Percentiles rank a stretch among this genome's conserved stretches.
These are phyloP conservation scores for Phoxinus dragarum DNA, from an alignment of 2,797 vertebrate species.

Conservation along the genomic window DNA sequence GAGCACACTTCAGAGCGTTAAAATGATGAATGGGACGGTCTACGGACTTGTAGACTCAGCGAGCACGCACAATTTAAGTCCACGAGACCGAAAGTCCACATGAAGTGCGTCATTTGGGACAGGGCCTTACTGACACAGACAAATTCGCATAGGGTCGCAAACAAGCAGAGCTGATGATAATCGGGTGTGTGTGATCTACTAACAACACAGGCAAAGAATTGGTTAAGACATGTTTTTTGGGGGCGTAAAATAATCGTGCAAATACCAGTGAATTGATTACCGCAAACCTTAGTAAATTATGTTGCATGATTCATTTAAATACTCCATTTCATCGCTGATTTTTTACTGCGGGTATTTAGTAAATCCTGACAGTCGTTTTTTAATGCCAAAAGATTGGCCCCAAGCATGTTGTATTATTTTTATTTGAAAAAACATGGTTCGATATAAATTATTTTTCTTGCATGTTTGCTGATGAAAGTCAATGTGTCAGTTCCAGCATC, in stretches of 20 bases:
- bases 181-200: neutral
- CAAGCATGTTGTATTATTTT: neutral
- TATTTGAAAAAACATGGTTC: neutral
- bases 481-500: neutral
- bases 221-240: neutral
- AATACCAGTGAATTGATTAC: neutral
- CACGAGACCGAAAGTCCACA: no score
- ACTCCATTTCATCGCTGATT: neutral
- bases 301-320: neutral
- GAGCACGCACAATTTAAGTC: no score
- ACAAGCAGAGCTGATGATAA: neutral
- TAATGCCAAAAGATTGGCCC: neutral
- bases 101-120: no score
- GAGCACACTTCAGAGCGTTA: no score
- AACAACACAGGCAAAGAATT: neutral
- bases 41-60: no score
- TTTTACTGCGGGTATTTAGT: neutral
- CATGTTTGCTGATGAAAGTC: neutral
- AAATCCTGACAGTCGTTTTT: neutral
- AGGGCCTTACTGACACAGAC: constrained; percentile 1
- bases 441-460: neutral
- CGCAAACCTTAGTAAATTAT: neutral
- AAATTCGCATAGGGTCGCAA: neutral
- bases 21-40: no score
- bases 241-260: neutral